Base-by-base conservation (phyloP, 2,888 invertebrate species). In the Cataglyphis rosenhaueri region DNA sequence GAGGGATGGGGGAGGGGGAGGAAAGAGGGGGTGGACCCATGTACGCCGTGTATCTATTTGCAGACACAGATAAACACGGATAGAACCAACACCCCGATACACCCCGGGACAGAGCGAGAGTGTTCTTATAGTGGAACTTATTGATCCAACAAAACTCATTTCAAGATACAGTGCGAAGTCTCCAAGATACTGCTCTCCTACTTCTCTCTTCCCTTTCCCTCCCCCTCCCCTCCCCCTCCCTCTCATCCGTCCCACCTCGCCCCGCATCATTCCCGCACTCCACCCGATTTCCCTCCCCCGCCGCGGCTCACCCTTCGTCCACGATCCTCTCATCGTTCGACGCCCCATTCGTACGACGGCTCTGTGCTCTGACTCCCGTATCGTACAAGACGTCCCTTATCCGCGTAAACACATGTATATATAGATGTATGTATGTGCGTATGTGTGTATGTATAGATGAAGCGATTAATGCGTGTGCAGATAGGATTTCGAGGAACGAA, bases 141-240 rank as follows among this genome's bases (percentile, higher is more conserved):
- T 94, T 94, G 94, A 94, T 94, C 94, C 94, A 94, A 94, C 94
- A 94, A 94, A 94, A 94, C 94, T 94, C 94, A 94, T 94, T 94
- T 94, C 94, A 94, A 94, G 94, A 94, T 94, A 94, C 94, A 94
- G 94, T 94, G 94, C 94, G 94, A 94, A 94, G 94, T 94, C 94
- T 94, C 94, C 94, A 94, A 94, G 94, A 94, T 94, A 94, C 94
- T 94, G 92, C 93, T 94, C 90, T 91, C 88, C 91, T 89, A 88
- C 88, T 89, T 87, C 89, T 87, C 91, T 91, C 86, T 90, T 90
- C 81, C 76, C 73, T 84, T 75, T 75, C 85, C 79, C 86, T 81
- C 82, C 85, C 88, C 86, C 84, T 86, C 85, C 76, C 86, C 44
- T 74, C 68, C 82, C 59, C 81, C 21, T 21, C 21, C 21, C 83